Percentiles rank a stretch among this genome's conserved stretches.
phyloP scores from a whole-genome alignment of 1,140 invertebrate species.

The Lanistes nyassanus region DNA sequence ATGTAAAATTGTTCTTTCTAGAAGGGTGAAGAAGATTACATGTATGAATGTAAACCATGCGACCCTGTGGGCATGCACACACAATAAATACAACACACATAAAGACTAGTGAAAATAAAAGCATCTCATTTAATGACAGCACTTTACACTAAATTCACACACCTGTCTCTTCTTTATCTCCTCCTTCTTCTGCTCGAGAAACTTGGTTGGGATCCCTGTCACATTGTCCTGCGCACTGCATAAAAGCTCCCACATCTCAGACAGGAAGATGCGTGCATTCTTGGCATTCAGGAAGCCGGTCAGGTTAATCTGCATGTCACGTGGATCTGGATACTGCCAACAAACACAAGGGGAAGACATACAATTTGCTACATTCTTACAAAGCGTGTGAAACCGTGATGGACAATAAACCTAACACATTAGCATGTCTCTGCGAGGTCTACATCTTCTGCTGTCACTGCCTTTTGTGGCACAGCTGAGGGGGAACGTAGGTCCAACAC shows the following conservation, averaged over 20 bases:
- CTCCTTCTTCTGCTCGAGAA: conserved; percentile 96
- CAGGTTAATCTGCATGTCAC: conserved; percentile 99
- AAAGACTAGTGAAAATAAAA: no score
- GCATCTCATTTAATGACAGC: no score
- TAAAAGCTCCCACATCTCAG: conserved; percentile 94
- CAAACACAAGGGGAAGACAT: conserved; percentile 46
- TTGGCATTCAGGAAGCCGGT: conserved; percentile 99
- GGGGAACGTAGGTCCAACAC: no score
- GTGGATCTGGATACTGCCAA: conserved; percentile 85
- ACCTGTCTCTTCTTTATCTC: conserved; percentile 80
- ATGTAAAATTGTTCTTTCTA: not conserved
- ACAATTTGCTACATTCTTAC: no score
- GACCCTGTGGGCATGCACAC: no score
- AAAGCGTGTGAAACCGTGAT: no score
- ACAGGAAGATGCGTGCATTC: conserved; percentile 97
- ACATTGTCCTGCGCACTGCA: conserved; percentile 95
- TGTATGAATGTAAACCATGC: not conserved
- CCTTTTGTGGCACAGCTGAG: no score
- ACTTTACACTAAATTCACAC: conserved; percentile 1
- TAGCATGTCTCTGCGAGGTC: no score
- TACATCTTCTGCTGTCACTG: no score
- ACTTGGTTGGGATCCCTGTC: conserved; percentile 91
- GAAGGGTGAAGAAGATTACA: not conserved
- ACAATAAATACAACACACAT: no score
- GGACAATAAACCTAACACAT: no score